Conservation (phyloP, 2,797 vertebrate species). For the Clarias pachynema region DNA sequence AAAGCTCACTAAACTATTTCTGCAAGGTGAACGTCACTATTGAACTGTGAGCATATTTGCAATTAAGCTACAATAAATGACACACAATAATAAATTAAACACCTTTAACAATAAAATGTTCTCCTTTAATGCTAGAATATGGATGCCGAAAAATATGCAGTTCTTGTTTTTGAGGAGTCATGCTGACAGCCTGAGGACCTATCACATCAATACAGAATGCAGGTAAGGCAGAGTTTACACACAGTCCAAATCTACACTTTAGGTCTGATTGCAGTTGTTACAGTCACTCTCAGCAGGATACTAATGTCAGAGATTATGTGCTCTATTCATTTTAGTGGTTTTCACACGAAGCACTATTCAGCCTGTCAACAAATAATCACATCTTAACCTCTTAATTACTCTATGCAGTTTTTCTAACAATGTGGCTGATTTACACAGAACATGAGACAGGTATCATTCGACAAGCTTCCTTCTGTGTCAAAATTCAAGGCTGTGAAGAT, state of each 20-base stretch:
- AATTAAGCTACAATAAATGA: neutral
- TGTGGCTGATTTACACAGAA: neutral
- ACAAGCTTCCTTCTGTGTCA: conserved; percentile 40
- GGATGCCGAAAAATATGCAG: neutral
- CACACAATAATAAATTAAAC: neutral
- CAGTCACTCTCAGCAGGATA: neutral
- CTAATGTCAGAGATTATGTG: neutral
- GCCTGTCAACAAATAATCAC: neutral
- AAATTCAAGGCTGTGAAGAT: conserved; percentile 7
- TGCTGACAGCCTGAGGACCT: neutral
- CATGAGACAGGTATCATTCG: conserved; percentile 58
- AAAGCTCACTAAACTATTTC: neutral
- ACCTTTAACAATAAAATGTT: neutral
- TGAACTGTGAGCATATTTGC: neutral
- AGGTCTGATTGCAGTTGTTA: neutral
- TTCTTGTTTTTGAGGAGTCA: neutral
- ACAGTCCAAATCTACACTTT: neutral
- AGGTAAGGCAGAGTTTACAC: neutral
- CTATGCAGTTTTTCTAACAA: neutral
- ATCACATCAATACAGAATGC: neutral
- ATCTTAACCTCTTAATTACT: conserved; percentile 16
- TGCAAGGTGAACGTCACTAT: neutral
- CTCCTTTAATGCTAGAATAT: neutral
- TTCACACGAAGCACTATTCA: neutral
- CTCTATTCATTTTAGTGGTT: neutral